Percentiles rank a stretch among this genome's conserved stretches.
Conservation (phyloP, 2,888 invertebrate genomes). For the Eristalis intricaria region DNA sequence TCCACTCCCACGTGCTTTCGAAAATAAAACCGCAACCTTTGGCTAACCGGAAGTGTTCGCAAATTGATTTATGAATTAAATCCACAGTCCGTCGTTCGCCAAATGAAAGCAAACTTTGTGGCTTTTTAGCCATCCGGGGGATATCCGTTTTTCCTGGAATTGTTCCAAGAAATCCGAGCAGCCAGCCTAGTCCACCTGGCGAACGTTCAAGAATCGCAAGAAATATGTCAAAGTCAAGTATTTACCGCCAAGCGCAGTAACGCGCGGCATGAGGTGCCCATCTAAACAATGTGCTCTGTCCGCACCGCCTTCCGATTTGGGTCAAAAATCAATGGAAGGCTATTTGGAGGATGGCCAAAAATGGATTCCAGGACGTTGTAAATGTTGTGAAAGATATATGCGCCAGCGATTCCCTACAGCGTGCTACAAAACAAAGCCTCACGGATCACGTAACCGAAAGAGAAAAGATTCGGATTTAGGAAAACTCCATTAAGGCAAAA, state of each 20-base stretch:
- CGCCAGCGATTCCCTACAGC: too few species aligned
- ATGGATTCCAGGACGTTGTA: background rate
- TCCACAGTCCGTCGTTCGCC: background rate
- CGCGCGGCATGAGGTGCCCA: background rate
- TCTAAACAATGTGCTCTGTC: background rate
- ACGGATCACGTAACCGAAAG: slow-evolving; percentile 38
- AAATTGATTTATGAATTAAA: background rate
- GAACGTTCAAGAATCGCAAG: background rate
- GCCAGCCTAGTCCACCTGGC: background rate
- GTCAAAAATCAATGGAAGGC: slow-evolving; percentile 7
- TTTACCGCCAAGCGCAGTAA: background rate
- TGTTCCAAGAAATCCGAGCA: background rate
- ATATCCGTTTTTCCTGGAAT: background rate
- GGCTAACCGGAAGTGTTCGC: background rate
- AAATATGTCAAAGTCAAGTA: slow-evolving; percentile 1
- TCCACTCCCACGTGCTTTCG: background rate
- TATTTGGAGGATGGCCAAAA: slow-evolving; percentile 28
- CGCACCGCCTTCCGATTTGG: background rate
- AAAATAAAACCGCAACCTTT: background rate
- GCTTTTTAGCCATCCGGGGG: background rate
- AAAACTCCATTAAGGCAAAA: background rate
- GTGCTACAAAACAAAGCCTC: slow-evolving; percentile 5
- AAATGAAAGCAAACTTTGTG: background rate
- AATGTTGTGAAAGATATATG: background rate
- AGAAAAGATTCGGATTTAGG: background rate